Evolutionary conservation across 2,797 vertebrate genomes (phyloP).

Genomic region (Mastacembelus armatus): DNA sequence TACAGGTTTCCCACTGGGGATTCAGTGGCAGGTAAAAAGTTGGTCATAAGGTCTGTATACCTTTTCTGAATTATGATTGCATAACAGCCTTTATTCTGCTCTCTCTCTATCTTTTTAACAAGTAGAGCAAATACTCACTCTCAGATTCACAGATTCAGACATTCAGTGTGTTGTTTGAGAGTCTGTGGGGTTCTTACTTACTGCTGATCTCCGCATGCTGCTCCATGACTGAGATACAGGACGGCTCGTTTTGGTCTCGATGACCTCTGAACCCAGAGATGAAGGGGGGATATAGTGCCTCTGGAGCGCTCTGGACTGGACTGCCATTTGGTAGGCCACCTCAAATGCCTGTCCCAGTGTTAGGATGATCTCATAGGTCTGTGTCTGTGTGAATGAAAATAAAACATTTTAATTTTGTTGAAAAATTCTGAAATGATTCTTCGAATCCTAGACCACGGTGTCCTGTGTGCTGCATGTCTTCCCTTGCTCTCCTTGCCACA

Average conservation of each 20-base stretch:
- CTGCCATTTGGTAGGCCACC: slow-evolving; percentile 97
- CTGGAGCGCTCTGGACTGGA: slow-evolving; percentile 94
- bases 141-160: neutral
- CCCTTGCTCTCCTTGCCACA: too few species aligned
- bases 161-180: neutral
- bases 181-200: slow-evolving; percentile 80
- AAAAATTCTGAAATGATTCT: too few species aligned
- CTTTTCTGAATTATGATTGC: slow-evolving; percentile 35
- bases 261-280: slow-evolving; percentile 80
- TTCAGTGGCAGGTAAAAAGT: slow-evolving; percentile 42
- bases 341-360: slow-evolving; percentile 97
- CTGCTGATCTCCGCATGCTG: slow-evolving; percentile 91
- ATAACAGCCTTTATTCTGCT: slow-evolving; percentile 6
- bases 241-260: slow-evolving; percentile 93
- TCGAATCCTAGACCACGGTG: too few species aligned
- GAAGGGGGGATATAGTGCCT: slow-evolving; percentile 84
- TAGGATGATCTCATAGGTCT: slow-evolving; percentile 98
- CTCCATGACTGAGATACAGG: slow-evolving; percentile 94
- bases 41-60: slow-evolving; percentile 54
- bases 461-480: too few species aligned
- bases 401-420: neutral
- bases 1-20: slow-evolving; percentile 50
- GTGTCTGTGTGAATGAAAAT: slow-evolving; percentile 82
- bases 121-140: neutral
- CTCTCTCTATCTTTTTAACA: neutral